phyloP scores from a whole-genome alignment of 2,888 invertebrate species.

The Eupithecia pulchellata region DNA sequence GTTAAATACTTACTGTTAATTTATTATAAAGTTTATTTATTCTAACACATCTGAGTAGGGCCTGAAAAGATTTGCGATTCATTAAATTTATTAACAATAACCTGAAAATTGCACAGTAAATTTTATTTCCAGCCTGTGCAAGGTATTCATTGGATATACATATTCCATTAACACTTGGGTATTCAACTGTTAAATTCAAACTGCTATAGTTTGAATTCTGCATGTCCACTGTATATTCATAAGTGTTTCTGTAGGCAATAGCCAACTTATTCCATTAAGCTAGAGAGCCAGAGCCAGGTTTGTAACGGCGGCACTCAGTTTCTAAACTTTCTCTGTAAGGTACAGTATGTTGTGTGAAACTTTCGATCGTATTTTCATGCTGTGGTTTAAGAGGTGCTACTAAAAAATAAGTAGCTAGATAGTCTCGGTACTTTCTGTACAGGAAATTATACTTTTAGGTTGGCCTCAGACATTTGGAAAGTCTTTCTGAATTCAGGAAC shows the following conservation, averaged over 20 bases:
- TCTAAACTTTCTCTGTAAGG: constrained; percentile 11
- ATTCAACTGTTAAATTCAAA: constrained; percentile 5
- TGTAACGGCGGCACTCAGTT: constrained; percentile 2
- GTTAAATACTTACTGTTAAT: background rate
- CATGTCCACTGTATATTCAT: constrained; percentile 16
- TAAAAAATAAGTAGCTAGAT: background rate
- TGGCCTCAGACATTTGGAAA: background rate
- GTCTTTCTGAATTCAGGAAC: background rate
- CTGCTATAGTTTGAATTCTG: no score
- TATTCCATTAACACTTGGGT: background rate
- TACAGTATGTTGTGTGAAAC: background rate
- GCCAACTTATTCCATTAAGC: constrained; percentile 29
- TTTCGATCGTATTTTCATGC: background rate
- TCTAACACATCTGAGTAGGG: background rate
- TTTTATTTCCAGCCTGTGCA: background rate
- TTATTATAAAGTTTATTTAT: background rate
- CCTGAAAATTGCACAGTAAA: background rate
- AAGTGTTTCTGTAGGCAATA: constrained; percentile 17
- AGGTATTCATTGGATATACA: background rate
- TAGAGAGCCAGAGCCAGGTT: constrained; percentile 3
- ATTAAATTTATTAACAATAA: background rate
- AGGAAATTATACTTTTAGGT: background rate
- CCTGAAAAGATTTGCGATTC: background rate
- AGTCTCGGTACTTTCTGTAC: background rate
- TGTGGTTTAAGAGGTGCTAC: background rate